phyloP scores from a whole-genome alignment of 2,113 vertebrate genomes.

The Naja naja region DNA sequence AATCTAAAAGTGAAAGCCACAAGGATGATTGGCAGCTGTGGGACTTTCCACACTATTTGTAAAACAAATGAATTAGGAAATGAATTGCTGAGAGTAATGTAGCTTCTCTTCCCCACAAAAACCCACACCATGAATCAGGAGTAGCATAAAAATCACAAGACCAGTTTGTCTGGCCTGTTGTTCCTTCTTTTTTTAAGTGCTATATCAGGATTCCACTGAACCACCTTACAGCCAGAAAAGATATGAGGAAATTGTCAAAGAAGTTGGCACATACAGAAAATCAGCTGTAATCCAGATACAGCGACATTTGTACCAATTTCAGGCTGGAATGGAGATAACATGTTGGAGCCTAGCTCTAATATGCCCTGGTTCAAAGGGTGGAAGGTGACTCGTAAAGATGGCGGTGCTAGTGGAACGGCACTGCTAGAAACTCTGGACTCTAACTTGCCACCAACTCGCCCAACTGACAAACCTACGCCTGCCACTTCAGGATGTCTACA shows the following conservation, averaged over 20 bases:
- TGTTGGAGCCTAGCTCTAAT: constrained; percentile 93
- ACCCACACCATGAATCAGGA: neutral
- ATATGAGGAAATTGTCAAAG: constrained; percentile 96
- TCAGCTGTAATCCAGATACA: constrained; percentile 95
- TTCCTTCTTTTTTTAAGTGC: neutral
- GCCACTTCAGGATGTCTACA: constrained; percentile 96
- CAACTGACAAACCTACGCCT: constrained; percentile 95
- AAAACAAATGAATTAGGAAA: too few relatives aligned
- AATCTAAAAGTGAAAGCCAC: neutral
- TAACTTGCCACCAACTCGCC: constrained; percentile 87
- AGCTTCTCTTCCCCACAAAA: neutral
- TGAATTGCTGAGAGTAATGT: neutral
- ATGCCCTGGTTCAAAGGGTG: constrained; percentile 99
- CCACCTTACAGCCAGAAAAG: constrained; percentile 97
- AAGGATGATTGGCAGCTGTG: neutral
- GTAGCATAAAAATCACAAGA: neutral
- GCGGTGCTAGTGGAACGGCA: constrained; percentile 88
- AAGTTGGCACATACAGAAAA: constrained; percentile 99
- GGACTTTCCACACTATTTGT: neutral
- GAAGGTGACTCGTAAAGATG: constrained; percentile 92
- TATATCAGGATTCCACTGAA: constrained; percentile 79
- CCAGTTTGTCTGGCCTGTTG: neutral
- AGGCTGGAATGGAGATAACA: constrained; percentile 98
- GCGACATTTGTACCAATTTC: constrained; percentile 96
- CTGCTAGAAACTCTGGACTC: constrained; percentile 91